These are phyloP conservation scores for Ceratina australensis DNA, from an alignment of 1,140 invertebrate genomes.

Conservation along the genomic window DNA sequence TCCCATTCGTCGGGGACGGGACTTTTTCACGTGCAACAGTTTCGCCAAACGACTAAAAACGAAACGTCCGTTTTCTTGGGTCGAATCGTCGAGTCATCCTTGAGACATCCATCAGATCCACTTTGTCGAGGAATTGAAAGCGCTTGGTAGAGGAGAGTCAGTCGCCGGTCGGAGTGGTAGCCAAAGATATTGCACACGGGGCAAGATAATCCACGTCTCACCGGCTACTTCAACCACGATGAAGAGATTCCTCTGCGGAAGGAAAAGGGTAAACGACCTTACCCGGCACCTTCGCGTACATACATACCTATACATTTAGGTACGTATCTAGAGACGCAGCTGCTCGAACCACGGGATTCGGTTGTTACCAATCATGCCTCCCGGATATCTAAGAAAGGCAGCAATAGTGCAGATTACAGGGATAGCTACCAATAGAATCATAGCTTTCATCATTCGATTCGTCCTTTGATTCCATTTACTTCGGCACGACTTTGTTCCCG, in stretches of 20 bases:
- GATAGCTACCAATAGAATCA: constrained; percentile 43
- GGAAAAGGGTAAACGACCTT: constrained; percentile 60
- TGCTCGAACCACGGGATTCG: constrained; percentile 45
- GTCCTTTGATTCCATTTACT: constrained; percentile 47
- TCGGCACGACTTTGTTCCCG: not conserved
- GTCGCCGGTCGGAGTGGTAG: constrained; percentile 17
- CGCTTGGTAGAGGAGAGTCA: not conserved
- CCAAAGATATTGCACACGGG: constrained; percentile 47
- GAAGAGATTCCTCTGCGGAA: constrained; percentile 49
- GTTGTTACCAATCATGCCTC: constrained; percentile 50
- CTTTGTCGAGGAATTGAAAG: constrained; percentile 51
- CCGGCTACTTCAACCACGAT: constrained; percentile 36
- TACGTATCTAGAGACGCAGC: not conserved
- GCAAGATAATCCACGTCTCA: constrained; percentile 48
- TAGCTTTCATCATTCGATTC: constrained; percentile 49
- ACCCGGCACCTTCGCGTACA: constrained; percentile 21
- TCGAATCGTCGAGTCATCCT: constrained; percentile 43
- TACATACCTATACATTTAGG: constrained; percentile 1
- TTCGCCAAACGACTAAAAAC: not conserved
- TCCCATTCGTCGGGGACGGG: not conserved
- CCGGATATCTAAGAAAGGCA: constrained; percentile 36
- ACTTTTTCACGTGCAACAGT: not conserved
- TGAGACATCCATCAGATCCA: constrained; percentile 52
- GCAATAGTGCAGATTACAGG: constrained; percentile 46
- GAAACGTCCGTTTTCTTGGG: not conserved